These are phyloP conservation scores for Acrossocheilus fasciatus DNA, from an alignment of 2,797 vertebrate species.

Conservation along the genomic window DNA sequence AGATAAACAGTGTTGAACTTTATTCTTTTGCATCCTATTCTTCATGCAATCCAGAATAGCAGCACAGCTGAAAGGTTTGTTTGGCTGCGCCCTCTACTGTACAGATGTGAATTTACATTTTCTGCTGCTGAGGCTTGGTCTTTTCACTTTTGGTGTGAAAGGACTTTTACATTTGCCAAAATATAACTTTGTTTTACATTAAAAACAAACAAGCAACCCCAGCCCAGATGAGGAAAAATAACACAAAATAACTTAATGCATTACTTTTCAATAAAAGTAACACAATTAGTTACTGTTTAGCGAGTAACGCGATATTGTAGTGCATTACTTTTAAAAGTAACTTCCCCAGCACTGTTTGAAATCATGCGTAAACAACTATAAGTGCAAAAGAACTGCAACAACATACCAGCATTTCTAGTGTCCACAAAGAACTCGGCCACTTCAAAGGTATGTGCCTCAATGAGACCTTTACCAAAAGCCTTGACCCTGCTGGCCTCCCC, in stretches of 20 bases:
- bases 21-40: not conserved
- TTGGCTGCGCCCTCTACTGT: too few species aligned
- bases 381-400: not conserved
- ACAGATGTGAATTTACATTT: too few species aligned
- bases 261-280: too few species aligned
- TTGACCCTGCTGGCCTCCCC: constrained; percentile 94
- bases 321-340: not conserved
- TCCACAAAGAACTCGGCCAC: constrained; percentile 95
- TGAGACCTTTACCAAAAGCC: constrained; percentile 92
- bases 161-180: too few species aligned
- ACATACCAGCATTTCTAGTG: constrained; percentile 90
- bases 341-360: not conserved
- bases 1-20: not conserved
- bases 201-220: too few species aligned
- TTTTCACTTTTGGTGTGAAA: too few species aligned
- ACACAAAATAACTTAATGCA: too few species aligned
- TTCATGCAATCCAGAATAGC: not conserved
- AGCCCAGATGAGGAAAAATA: too few species aligned
- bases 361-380: not conserved
- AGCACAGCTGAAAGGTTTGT: too few species aligned
- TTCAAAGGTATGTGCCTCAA: constrained; percentile 92
- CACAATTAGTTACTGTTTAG: not conserved
- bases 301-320: not conserved
- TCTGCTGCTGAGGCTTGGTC: too few species aligned
- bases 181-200: too few species aligned